phyloP scores from a whole-genome alignment of 2,888 invertebrate species.

The Caenorhabditis japonica region DNA sequence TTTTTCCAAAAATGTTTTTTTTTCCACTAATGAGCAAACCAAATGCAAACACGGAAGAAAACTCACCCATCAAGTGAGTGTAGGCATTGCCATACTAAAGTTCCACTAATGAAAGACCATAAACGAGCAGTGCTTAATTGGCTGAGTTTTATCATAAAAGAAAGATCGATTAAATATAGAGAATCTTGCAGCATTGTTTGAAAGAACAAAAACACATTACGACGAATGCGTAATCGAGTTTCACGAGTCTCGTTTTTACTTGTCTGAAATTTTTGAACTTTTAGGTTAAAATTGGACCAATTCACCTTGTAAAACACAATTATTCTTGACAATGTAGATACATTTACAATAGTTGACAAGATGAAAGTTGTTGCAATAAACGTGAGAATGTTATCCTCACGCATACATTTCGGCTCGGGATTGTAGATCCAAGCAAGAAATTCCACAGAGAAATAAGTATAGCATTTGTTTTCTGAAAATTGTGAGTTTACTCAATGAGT shows the following conservation, averaged over 20 bases:
- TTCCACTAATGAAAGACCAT: constrained; percentile 39
- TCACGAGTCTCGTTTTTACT: neutral
- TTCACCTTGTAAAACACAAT: constrained; percentile 26
- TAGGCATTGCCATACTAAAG: constrained; percentile 30
- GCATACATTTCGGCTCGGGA: neutral
- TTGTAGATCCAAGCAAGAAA: constrained; percentile 11
- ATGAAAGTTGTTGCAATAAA: constrained; percentile 12
- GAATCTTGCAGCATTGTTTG: constrained; percentile 42
- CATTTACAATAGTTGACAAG: constrained; percentile 13
- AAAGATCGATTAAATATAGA: constrained; percentile 31
- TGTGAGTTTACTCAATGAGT: no score
- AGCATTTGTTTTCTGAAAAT: constrained; percentile 5
- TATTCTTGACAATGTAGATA: constrained; percentile 17
- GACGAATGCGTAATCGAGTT: constrained; percentile 12
- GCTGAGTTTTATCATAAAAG: constrained; percentile 31
- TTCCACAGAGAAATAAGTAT: neutral
- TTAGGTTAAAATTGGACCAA: neutral
- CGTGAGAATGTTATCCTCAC: constrained; percentile 18
- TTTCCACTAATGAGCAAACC: no score
- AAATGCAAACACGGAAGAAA: no score
- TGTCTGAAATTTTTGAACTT: constrained; percentile 10
- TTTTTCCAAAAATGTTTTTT: no score
- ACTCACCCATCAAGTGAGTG: constrained; percentile 39
- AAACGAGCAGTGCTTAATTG: constrained; percentile 9
- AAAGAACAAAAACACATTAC: constrained; percentile 31